Evolutionary conservation across 2,797 vertebrate genomes (phyloP), one percentile per base, ranked within the genome.

Genomic region (Lates japonicus): DNA sequence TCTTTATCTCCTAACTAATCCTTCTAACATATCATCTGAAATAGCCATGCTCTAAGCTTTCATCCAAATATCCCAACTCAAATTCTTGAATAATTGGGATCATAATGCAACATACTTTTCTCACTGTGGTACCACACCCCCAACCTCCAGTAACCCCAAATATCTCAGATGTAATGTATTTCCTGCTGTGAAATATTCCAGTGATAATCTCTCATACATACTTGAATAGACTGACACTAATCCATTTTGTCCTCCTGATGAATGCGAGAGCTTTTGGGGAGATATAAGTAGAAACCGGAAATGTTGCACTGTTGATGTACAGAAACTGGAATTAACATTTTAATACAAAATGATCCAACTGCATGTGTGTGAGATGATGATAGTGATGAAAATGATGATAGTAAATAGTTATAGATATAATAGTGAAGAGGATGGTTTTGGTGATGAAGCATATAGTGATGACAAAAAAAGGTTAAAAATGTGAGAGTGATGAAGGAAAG

Each of bases 1-100:
- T 81, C 78, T 69, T 83, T 58, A 78, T 89, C 68, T 57, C 64
- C 42, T 44, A 39, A 59, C 44, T 78, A 89, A 89, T 87, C 85
- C 71, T 22, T 65, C 55, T 12, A 60, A 70, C 37, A 61, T 58
- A 59, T n/a, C 19, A 33, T 35, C 5, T 61, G 61, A 64, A 76
- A 66, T 14, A 64, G 52, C 57, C 62, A 42, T 37, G 66, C 63
- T 54, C 12, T 70, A 61, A 74, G 48, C 51, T 46, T 61, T 60
- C 55, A 22, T 13, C 19, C 20, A 55, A 62, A 75, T 57, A 72
- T 19, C 20, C 7, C 2, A 48, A 42, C 58, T 76, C 48, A 31
- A 48, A 71, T 72, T 76, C 48, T 52, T 54, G 10, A 52, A 67
- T 79, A 77, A 85, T 48, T 66, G 31, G 55, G 25, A 54, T 73